These are phyloP conservation scores for Rambutsinella grinnellia DNA, from an alignment of 2,888 invertebrate genomes.

Conservation along the genomic window DNA sequence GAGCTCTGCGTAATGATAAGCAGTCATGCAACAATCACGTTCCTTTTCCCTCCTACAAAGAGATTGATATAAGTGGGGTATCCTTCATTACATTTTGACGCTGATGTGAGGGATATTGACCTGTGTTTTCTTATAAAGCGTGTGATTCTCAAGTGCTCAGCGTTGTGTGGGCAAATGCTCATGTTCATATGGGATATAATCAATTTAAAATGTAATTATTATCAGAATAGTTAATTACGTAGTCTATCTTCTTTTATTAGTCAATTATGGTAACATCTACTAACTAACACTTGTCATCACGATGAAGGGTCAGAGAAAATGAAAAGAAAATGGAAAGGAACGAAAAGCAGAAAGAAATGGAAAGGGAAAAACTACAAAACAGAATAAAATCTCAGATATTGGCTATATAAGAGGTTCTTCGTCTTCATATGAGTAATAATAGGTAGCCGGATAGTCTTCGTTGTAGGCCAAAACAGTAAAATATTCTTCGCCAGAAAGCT, in stretches of 20 bases:
- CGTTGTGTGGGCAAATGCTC: too few relatives aligned
- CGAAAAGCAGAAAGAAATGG: not conserved
- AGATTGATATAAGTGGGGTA: not conserved
- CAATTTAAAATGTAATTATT: too few relatives aligned
- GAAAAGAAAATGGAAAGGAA: not conserved
- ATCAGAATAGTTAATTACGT: too few relatives aligned
- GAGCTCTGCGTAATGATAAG: not conserved
- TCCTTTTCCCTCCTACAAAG: not conserved
- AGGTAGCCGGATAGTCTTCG: too few relatives aligned
- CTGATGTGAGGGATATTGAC: conserved; percentile 19
- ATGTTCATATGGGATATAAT: too few relatives aligned
- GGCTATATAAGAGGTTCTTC: not conserved
- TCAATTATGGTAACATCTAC: not conserved
- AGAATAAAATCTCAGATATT: too few relatives aligned
- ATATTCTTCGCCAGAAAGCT: not conserved
- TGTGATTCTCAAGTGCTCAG: not conserved
- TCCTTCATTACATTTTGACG: not conserved
- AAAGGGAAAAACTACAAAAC: not conserved
- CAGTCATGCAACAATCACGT: not conserved
- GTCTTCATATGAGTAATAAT: conserved; percentile 11
- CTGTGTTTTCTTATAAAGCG: not conserved
- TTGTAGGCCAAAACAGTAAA: not conserved
- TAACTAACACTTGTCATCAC: not conserved
- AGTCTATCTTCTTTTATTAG: too few relatives aligned
- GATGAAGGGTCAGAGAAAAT: not conserved